Percentiles rank a stretch among this genome's conserved stretches.
Conservation (phyloP, 2,113 vertebrate genomes). For the Micronisus gabar region DNA sequence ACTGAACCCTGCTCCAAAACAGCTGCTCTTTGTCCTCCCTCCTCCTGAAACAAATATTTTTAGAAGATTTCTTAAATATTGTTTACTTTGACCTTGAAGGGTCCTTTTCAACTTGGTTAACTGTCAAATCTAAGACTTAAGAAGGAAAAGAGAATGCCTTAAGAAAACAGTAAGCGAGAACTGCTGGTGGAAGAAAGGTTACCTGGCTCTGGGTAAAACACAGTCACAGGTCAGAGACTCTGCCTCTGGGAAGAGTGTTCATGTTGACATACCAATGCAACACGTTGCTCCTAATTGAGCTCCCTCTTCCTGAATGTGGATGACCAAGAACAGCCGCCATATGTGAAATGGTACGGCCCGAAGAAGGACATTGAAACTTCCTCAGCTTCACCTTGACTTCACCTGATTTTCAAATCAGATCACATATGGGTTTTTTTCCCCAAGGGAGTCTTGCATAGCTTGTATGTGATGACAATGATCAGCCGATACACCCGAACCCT, state of each 20-base stretch:
- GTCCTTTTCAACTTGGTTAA: not conserved
- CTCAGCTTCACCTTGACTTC: not conserved
- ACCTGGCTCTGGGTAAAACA: not conserved
- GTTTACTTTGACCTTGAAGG: not conserved
- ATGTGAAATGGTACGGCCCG: not conserved
- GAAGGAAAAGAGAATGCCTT: not conserved
- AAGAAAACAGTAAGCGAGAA: not conserved
- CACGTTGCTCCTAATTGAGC: not conserved
- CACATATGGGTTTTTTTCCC: rapidly evolving
- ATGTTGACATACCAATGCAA: not conserved
- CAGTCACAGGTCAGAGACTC: not conserved
- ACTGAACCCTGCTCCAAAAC: not conserved
- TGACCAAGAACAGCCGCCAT: not conserved
- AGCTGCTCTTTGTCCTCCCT: not conserved
- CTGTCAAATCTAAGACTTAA: not conserved
- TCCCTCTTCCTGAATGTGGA: not conserved
- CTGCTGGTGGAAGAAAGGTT: not conserved
- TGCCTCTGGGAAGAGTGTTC: not conserved
- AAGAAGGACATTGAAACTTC: not conserved
- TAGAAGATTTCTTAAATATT: not conserved
- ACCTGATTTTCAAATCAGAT: not conserved
- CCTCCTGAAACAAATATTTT: not conserved
- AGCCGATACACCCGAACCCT: not conserved
- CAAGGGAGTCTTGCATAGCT: not conserved
- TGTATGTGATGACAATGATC: not conserved